Evolutionary conservation across 1,140 invertebrate species (phyloP).

Genomic region (Drusus annulatus): DNA sequence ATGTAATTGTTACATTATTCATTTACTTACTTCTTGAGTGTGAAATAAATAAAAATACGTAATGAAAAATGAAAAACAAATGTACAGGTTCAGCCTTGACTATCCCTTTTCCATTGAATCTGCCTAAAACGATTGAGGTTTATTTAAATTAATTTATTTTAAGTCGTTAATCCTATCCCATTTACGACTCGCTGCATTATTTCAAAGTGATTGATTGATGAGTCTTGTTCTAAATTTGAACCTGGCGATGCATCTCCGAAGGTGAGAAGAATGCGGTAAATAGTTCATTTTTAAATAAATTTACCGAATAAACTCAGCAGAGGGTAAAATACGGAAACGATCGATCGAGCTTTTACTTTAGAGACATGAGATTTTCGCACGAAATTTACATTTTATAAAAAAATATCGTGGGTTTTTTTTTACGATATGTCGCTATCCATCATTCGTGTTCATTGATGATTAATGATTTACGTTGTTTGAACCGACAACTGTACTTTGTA

Average conservation of each 20-base stretch:
- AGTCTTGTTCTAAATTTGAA: background rate
- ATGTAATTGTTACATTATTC: too few species aligned
- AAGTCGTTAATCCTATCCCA: too few species aligned
- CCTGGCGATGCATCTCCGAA: background rate
- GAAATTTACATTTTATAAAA: background rate
- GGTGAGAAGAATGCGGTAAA: background rate
- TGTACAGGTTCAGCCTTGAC: too few species aligned
- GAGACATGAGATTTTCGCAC: background rate
- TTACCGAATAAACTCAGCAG: background rate
- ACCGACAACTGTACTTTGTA: too few species aligned
- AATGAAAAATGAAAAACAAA: too few species aligned
- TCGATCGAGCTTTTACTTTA: conserved; percentile 1
- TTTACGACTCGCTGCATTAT: background rate
- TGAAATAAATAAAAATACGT: too few species aligned
- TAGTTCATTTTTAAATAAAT: background rate
- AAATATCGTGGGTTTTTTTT: background rate
- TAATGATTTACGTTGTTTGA: too few species aligned
- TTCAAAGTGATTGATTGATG: background rate
- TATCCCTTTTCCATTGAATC: too few species aligned
- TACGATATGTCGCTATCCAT: conserved; percentile 1
- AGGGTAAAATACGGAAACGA: background rate
- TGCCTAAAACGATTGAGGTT: too few species aligned
- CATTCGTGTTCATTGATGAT: background rate
- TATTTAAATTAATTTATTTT: too few species aligned
- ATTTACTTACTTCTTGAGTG: too few species aligned